phyloP scores from a whole-genome alignment of 64 coral and sea anemone genomes.

The Actinia equina region DNA sequence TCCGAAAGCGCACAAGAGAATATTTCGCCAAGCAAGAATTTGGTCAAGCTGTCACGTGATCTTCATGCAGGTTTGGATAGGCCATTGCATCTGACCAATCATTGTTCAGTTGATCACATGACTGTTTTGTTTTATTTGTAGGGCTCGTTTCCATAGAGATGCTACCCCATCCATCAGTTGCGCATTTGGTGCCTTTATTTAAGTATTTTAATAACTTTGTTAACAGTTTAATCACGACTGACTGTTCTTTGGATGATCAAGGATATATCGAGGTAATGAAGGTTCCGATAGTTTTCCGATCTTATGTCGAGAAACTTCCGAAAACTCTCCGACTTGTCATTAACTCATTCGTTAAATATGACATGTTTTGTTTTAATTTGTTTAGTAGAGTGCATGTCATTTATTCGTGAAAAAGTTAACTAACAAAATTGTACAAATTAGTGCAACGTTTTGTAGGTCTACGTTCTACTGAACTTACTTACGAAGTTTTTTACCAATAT shows the following conservation, averaged over 20 bases:
- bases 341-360: too few relatives aligned
- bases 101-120: background rate
- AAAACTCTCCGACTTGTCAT: background rate
- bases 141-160: constrained; percentile 34
- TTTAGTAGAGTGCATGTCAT: too few relatives aligned
- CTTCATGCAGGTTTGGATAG: constrained; percentile 38
- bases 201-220: constrained; percentile 12
- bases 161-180: constrained; percentile 39
- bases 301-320: background rate
- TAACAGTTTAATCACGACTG: background rate
- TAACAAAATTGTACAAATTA: too few relatives aligned
- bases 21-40: background rate
- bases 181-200: constrained; percentile 51
- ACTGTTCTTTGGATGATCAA: background rate
- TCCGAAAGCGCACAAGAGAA: background rate
- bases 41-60: constrained; percentile 29
- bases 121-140: background rate
- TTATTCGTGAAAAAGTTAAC: too few relatives aligned
- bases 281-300: background rate
- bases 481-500: too few relatives aligned
- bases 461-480: too few relatives aligned
- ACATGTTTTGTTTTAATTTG: too few relatives aligned
- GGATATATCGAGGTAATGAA: background rate
- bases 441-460: too few relatives aligned
- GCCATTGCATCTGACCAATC: background rate